Base-by-base conservation (phyloP, 92 coral and sea anemone species). In the Umimayanthus kanabou region DNA sequence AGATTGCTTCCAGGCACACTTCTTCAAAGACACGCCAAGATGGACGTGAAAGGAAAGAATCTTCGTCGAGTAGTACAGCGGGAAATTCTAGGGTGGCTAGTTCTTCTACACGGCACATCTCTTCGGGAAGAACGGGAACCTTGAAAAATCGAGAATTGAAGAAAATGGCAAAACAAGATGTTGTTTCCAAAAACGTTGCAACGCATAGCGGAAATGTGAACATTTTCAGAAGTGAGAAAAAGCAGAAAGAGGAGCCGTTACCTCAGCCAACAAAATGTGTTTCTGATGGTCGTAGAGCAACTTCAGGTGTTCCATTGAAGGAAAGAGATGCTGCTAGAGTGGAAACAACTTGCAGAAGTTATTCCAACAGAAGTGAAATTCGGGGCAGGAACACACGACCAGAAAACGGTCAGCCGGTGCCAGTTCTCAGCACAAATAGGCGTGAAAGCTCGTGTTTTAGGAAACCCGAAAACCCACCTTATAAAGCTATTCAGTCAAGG, bases 391-490 rank as follows among this genome's bases (percentile, higher is more conserved):
- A 8, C 45, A 16, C 45, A 23, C 26, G 30, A 39, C 30, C 79
- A 37, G 53, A 75, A n/a, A 39, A n/a, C 6, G 47, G n/a, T 16
- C 77, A 83, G 20, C 87, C 78, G 0, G 87, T 83, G 6, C 87
- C 22, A 83, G 65, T 73, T 67, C 65, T 83, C 11, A 76, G 69
- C 30, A 70, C 78, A n/a, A 69, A 49, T 61, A 47, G 87, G 2
- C 65, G 71, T 45, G 78, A 69, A 43, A 61, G 20, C 4, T 20
- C 50, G 13, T 29, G 25, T 37, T 83, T 83, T 28, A 83, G 43
- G 87, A 71, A 47, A 83, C 87, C 87, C 2, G 23, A 29, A 13
- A 29, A 45, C 20, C 87, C 87, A 0, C 66, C 87, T 15, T 18
- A 30, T 16, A 83, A 70, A 49, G 65, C 78, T 47, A 37, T 29